Evolutionary conservation across 2,797 vertebrate genomes (phyloP), one percentile per base, ranked within the genome.

Genomic region (Diplodus puntazzo): DNA sequence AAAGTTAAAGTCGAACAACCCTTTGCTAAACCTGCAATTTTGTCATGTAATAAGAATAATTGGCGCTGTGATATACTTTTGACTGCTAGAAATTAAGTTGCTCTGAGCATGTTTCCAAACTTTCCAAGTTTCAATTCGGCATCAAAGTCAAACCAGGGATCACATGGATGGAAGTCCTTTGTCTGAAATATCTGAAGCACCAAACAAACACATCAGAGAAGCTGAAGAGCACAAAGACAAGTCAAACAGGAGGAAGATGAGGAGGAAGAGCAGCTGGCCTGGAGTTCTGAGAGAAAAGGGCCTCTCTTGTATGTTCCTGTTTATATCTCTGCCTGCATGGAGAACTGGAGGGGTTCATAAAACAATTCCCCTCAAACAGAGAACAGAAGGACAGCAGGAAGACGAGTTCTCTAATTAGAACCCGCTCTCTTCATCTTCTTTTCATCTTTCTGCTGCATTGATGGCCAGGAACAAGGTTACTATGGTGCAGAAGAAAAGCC

Each of bases 281-380:
- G 48, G 65, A 91, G 87, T 91, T 92, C 87, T 85, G 81, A 91
- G 77, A 78, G 62, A 83, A 80, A 25, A 20, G 63, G 78, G 75
- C 68, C 85, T 73, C 76, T 84, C 53, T 43, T 81, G 70, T 64
- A 55, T 57, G 81, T 86, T 94, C 90, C 89, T 92, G 90, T 94
- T 95, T 94, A 91, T 68, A 75, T 55, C 45, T 53, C 14, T 14
- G 67, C 46, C 77, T 70, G 34, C 65, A n/a, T 18, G 53, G 34
- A 71, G 39, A 69, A n/a, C 74, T 52, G 65, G 48, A 68, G 9
- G 53, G 25, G 69, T 71, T 86, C 79, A 62, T 64, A 66, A 86
- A 87, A 85, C 12, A 10, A 64, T 68, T 79, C 71, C 68, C 75
- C 81, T 82, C 74, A 67, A 75, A 70, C 74, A 72, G 78, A 85